Conservation (phyloP, 2,888 invertebrate genomes). For the Machimus atricapillus region DNA sequence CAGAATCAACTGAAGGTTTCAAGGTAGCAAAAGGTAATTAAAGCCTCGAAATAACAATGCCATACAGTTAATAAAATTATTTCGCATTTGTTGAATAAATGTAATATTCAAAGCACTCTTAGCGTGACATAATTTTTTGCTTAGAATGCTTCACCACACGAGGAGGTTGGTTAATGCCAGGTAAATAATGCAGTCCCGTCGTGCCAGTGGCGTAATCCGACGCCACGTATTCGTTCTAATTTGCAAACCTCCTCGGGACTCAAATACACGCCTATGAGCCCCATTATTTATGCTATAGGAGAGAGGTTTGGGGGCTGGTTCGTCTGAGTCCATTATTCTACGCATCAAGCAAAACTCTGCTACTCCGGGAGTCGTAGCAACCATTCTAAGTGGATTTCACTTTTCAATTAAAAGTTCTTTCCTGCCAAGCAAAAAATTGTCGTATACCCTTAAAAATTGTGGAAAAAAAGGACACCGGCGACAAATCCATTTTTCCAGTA, state of each 20-base stretch:
- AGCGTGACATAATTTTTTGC: background rate
- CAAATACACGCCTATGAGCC: background rate
- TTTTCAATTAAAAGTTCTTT: constrained; percentile 23
- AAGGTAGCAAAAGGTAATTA: background rate
- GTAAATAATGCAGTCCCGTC: background rate
- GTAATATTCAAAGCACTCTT: background rate
- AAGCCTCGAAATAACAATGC: background rate
- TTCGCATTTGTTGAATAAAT: background rate
- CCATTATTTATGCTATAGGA: background rate
- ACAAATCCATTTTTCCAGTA: background rate
- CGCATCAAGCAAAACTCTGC: background rate
- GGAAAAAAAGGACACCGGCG: background rate
- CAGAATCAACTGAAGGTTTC: background rate
- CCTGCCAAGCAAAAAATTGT: background rate
- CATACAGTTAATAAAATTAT: background rate
- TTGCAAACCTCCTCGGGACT: background rate
- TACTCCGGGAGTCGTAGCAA: background rate
- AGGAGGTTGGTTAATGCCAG: background rate
- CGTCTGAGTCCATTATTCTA: background rate
- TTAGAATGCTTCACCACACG: background rate
- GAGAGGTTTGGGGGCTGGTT: background rate
- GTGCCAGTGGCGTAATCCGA: background rate
- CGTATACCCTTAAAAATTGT: background rate
- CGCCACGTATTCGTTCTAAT: background rate
- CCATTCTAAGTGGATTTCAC: constrained; percentile 16